Base-by-base conservation (phyloP, 2,888 invertebrate genomes). In the Leptothorax acervorum region DNA sequence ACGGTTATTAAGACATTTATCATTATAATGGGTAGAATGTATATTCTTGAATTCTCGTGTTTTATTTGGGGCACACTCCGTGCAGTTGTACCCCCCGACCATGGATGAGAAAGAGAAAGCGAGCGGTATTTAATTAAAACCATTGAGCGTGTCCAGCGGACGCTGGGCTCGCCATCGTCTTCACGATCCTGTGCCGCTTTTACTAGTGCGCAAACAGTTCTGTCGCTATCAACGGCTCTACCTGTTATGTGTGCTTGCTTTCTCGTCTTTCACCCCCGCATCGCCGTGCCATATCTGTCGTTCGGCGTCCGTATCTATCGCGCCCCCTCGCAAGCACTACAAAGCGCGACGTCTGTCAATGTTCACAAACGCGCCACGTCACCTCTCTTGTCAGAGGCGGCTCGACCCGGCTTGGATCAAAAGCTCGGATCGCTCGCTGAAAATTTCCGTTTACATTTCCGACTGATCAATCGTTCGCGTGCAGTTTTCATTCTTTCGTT, bases 71-170 rank as follows among this genome's bases (percentile, higher is more conserved):
- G 8, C 18, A 23, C 15, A 23, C 12, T 12, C 15, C 31, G 15
- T 48, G 23, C 18, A 53, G 6, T 4, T 48, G 39, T 15, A 11
- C 1, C 3, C 0, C 6, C 9, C 57, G 63, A 45, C 1, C 53
- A 28, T 18, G 35, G 2, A 12, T 39, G 57, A 66, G 12, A 15
- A 12, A 11, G n/a, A 23, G 28, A 15, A 39, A 18, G 53, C 12
- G 42, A 66, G 15, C 42, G 39, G n/a, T 53, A 76, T 76, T 76
- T 76, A 76, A 76, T 76, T 76, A 76, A 66, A 76, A 76, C 66
- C 62, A 15, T 53, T 42, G 51, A 65, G 66, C 18, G 12, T 62
- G 23, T 42, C 53, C 39, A 53, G 66, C 12, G 23, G 48, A 15
- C 35, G 48, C 23, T 15, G 4, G 39, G 23, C 5, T 39, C 51